Conservation (phyloP, 2,113 vertebrate genomes). For the Petroica traversi region DNA sequence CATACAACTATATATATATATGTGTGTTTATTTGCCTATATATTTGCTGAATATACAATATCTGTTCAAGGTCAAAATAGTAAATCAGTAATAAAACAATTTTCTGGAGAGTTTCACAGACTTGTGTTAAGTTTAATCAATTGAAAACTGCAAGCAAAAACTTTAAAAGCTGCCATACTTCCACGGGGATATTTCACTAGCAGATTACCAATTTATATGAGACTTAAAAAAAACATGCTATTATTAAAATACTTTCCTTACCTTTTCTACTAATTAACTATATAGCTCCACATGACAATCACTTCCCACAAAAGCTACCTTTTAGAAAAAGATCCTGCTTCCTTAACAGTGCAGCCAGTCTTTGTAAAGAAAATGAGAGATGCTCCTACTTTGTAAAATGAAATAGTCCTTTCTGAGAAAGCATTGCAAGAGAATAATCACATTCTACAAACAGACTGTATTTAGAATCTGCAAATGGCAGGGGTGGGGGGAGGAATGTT, state of each 20-base stretch:
- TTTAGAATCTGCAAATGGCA: background rate
- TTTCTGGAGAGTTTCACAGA: background rate
- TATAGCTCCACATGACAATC: background rate
- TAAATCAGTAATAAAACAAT: background rate
- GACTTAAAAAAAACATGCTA: background rate
- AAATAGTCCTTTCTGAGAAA: background rate
- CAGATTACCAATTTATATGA: background rate
- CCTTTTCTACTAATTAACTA: background rate
- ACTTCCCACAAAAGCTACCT: background rate
- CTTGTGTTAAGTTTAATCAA: background rate
- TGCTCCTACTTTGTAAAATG: background rate
- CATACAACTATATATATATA: too few species aligned
- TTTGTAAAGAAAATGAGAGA: background rate
- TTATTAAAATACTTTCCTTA: background rate
- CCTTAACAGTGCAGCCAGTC: background rate
- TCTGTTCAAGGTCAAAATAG: background rate
- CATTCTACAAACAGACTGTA: background rate
- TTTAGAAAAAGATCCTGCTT: background rate
- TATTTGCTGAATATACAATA: background rate
- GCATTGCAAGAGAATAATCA: background rate
- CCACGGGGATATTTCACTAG: background rate
- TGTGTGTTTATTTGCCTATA: too few species aligned
- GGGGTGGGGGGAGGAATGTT: background rate
- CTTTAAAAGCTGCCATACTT: background rate
- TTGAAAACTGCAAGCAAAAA: background rate